Percentiles rank a stretch among this genome's conserved stretches.
Conservation (phyloP, 2,113 vertebrate genomes). For the Otocyon megalotis region DNA sequence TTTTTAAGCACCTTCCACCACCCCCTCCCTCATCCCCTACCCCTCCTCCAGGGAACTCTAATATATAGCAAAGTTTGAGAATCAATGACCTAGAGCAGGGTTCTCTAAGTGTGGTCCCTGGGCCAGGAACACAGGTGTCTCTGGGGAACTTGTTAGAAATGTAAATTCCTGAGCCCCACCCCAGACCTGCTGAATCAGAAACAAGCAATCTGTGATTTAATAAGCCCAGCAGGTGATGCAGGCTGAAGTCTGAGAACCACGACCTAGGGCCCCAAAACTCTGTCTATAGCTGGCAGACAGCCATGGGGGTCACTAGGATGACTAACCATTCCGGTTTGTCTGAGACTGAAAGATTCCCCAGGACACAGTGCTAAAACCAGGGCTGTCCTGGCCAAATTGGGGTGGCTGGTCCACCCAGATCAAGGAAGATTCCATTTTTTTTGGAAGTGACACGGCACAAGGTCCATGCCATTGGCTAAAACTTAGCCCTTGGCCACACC, state of each 20-base stretch:
- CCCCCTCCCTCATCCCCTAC: accelerated
- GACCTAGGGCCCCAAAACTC: not conserved
- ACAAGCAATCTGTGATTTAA: not conserved
- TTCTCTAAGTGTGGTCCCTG: not conserved
- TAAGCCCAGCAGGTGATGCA: not conserved
- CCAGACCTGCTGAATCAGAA: not conserved
- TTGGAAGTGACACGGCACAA: not conserved
- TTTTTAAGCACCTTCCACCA: not conserved
- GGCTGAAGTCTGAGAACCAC: not conserved
- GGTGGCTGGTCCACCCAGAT: not conserved
- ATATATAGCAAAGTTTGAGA: not conserved
- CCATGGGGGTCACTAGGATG: too few relatives aligned
- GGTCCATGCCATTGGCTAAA: not conserved
- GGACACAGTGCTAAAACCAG: not conserved
- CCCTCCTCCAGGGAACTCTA: not conserved
- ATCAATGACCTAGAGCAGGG: not conserved
- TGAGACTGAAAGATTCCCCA: not conserved
- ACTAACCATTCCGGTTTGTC: not conserved
- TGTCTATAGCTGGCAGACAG: not conserved
- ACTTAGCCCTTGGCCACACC: not conserved
- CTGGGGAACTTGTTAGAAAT: not conserved
- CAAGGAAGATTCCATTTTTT: not conserved
- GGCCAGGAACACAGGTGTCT: not conserved
- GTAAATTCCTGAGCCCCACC: not conserved
- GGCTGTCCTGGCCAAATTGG: not conserved